Evolutionary conservation across 2,888 invertebrate genomes (phyloP), one percentile per base, ranked within the genome.

Genomic region (Elaeidobius kamerunicus): DNA sequence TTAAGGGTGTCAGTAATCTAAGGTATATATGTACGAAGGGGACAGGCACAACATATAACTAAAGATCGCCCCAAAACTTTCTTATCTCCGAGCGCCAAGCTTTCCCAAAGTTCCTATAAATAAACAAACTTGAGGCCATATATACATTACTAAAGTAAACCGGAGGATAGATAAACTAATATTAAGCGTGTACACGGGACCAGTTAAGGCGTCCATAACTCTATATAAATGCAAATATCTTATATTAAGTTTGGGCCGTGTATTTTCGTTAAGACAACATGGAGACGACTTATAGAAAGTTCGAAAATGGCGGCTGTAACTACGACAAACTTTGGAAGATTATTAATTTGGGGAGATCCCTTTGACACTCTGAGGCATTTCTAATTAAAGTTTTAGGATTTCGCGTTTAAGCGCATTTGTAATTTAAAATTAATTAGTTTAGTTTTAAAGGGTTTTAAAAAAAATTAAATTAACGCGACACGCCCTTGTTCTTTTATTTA

Each of bases 221-320:
- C 71, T 70, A 72, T 72, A 72, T 72, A 72, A 72, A 73, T 73
- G 73, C 72, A 71, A 73, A 73, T 72, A 72, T 70, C 70, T 70
- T 69, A 69, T 69, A 71, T 70, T 69, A 69, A 70, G 70, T 70
- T 71, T 36, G 63, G 50, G 41, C 35, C 66, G 65, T 71, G 69
- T 68, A 70, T 71, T 71, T 71, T 71, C 70, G 63, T 68, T 69
- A 68, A 70, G 70, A 71, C 70, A 71, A 70, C 70, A 69, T 48
- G 38, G 41, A 45, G 52, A 7, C 5, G n/a, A 36, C 46, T 46
- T 52, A 52, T 38, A 47, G n/a, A n/a, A n/a, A 52, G 41, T 56
- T 51, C 28, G 17, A 40, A 45, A 45, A 52, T 52, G 51, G 51
- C 45, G 15, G n/a, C 5, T 23, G 45, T n/a, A 28, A 12, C 35